phyloP scores from a whole-genome alignment of 1,140 invertebrate genomes.

The Temnothorax longispinosus region DNA sequence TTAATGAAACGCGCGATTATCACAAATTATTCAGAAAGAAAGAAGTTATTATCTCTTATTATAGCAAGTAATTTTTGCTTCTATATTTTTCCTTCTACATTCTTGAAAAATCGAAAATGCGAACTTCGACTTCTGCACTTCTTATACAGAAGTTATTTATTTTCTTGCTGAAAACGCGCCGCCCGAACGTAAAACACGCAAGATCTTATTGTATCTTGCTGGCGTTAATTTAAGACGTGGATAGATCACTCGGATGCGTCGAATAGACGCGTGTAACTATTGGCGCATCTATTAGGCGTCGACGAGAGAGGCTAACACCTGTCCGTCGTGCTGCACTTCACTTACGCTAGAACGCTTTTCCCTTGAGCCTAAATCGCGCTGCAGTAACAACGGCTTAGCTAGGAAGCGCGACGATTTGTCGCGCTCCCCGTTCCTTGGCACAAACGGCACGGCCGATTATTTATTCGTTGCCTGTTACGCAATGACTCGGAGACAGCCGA shows the following conservation, averaged over 20 bases:
- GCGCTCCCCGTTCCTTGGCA: constrained; percentile 51
- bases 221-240: neutral
- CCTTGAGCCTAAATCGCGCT: constrained; percentile 19
- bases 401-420: constrained; percentile 62
- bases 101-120: neutral
- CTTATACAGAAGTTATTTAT: neutral
- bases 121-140: neutral
- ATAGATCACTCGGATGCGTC: constrained; percentile 17
- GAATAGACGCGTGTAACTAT: constrained; percentile 30
- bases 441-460: constrained; percentile 56
- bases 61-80: neutral
- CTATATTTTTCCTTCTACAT: neutral
- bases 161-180: neutral
- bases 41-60: neutral
- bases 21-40: neutral
- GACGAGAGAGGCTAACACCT: constrained; percentile 32
- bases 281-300: constrained; percentile 40
- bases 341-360: neutral
- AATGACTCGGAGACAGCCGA: constrained; percentile 60
- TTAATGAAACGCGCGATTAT: neutral
- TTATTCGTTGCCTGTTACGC: constrained; percentile 64
- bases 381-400: constrained; percentile 17
- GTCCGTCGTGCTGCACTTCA: neutral
- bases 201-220: neutral
- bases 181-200: neutral